Conservation (phyloP, 2,113 vertebrate genomes). For the Natator depressus region DNA sequence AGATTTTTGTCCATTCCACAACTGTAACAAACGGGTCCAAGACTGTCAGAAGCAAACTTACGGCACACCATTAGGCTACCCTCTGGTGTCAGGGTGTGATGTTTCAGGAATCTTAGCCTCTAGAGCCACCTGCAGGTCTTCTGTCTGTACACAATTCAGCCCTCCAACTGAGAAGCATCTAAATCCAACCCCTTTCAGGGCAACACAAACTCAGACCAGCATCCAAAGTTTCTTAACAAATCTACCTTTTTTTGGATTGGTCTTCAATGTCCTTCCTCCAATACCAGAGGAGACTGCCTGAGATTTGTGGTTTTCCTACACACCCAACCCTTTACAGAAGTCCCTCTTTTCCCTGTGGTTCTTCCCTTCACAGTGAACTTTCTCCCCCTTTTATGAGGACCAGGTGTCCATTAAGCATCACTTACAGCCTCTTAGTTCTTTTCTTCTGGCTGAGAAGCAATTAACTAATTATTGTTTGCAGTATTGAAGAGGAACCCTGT, state of each 20-base stretch:
- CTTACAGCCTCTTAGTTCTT: neutral
- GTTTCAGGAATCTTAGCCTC: neutral
- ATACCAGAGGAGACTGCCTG: neutral
- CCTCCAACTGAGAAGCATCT: neutral
- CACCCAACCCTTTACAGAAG: too few relatives aligned
- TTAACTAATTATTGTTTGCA: neutral
- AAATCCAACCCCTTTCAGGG: neutral
- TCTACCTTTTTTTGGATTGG: neutral
- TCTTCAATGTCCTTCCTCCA: neutral
- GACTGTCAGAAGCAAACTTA: conserved; percentile 37
- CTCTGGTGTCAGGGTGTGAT: neutral
- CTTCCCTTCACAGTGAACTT: too few relatives aligned
- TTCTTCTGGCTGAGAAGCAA: neutral
- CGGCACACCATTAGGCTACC: neutral
- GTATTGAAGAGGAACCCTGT: neutral
- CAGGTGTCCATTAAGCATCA: neutral
- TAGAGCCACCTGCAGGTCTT: neutral
- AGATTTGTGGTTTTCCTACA: neutral
- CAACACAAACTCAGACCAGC: neutral
- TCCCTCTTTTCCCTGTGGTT: too few relatives aligned
- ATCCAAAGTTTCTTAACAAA: neutral
- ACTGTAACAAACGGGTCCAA: conserved; percentile 59
- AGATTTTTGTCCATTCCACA: neutral
- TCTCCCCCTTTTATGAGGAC: too few relatives aligned
- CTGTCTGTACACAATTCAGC: too few relatives aligned